Evolutionary conservation across 2,888 invertebrate species (phyloP).

Genomic region (Eueremaeus valkanovi): DNA sequence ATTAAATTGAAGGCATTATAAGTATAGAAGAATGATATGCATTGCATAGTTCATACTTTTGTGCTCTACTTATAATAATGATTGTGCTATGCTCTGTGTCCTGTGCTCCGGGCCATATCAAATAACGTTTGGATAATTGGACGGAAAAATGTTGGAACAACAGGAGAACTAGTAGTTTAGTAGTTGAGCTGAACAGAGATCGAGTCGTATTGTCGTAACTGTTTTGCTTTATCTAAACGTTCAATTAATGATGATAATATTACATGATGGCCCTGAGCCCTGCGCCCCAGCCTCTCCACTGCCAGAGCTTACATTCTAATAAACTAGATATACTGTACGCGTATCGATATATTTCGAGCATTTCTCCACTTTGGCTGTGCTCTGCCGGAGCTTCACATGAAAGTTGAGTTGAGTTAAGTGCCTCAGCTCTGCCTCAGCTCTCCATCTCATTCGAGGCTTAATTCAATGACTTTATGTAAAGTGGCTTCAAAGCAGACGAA

Average conservation of each 20-base stretch:
- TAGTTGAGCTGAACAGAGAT: neutral
- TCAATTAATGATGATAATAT: slow-evolving; percentile 32
- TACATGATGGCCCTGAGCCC: slow-evolving; percentile 23
- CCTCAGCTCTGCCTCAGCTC: neutral
- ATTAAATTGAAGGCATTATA: neutral
- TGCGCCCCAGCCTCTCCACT: neutral
- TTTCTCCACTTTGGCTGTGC: neutral
- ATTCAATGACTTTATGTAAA: slow-evolving; percentile 32
- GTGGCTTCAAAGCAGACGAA: slow-evolving; percentile 4
- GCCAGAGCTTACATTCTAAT: neutral
- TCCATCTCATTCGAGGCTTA: neutral
- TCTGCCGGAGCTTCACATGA: neutral
- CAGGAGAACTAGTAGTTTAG: neutral
- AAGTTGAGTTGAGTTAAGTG: neutral
- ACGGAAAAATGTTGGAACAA: slow-evolving; percentile 14
- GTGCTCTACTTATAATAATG: slow-evolving; percentile 23
- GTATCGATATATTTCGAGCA: slow-evolving; percentile 4
- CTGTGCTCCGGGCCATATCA: slow-evolving; percentile 4
- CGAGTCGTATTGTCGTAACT: slow-evolving; percentile 19
- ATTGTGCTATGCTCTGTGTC: too few relatives aligned
- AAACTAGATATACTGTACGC: neutral
- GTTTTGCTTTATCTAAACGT: slow-evolving; percentile 24
- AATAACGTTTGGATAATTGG: slow-evolving; percentile 33
- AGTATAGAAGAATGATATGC: neutral
- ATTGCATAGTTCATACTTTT: neutral